Conservation (phyloP, 2,113 vertebrate genomes). For the Taxidea taxus region DNA sequence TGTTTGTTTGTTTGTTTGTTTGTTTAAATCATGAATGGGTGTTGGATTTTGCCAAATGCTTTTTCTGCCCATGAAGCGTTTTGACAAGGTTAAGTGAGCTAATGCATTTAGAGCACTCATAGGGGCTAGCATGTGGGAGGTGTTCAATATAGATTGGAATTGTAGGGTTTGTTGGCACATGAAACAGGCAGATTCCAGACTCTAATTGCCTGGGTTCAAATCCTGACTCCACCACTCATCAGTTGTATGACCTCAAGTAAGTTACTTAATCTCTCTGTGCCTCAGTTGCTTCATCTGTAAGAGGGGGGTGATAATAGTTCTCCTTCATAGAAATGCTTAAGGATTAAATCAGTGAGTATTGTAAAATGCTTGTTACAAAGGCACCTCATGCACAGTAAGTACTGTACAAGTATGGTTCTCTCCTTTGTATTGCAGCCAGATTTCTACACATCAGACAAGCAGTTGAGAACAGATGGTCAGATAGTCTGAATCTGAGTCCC, state of each 20-base stretch:
- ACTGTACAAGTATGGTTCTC: not conserved
- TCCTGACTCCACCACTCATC: not conserved
- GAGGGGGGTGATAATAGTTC: not conserved
- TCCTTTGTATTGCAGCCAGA: not conserved
- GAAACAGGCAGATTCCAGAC: not conserved
- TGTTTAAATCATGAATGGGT: not conserved
- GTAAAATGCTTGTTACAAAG: not conserved
- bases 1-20: not conserved
- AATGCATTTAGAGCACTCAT: not conserved
- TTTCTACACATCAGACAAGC: not conserved
- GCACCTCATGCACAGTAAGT: not conserved
- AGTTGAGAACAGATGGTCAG: not conserved
- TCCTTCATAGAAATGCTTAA: not conserved
- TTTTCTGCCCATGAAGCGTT: not conserved
- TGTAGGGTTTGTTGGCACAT: not conserved
- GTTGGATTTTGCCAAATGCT: not conserved
- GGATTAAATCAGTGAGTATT: not conserved
- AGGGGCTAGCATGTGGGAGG: not conserved
- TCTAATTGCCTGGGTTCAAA: not conserved
- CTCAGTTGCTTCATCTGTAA: not conserved
- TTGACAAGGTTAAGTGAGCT: not conserved
- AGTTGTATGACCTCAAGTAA: not conserved
- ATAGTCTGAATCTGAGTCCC: not conserved
- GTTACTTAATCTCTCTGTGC: not conserved
- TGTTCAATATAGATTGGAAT: not conserved